Percentiles rank a stretch among this genome's conserved stretches.
These are phyloP conservation scores for Meteorus colon DNA, from an alignment of 2,888 invertebrate genomes.

Conservation along the genomic window DNA sequence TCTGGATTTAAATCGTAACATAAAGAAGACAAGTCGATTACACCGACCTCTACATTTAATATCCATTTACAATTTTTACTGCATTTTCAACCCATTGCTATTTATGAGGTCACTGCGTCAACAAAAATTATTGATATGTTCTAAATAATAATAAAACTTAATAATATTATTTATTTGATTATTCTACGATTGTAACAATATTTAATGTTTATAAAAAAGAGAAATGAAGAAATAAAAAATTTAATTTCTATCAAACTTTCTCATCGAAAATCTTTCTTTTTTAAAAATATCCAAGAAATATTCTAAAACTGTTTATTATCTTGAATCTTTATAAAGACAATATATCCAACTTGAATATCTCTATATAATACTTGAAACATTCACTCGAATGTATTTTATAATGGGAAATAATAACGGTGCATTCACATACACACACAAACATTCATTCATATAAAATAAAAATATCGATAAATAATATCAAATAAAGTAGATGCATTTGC, in stretches of 20 bases:
- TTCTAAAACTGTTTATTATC: conserved; percentile 10
- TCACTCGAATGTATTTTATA: conserved; percentile 1
- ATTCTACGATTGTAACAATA: too few species aligned
- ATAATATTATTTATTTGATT: too few species aligned
- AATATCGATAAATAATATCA: not conserved
- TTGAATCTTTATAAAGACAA: conserved; percentile 21
- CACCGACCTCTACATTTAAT: conserved; percentile 21
- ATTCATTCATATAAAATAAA: not conserved
- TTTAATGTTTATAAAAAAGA: not conserved
- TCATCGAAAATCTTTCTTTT: conserved; percentile 8
- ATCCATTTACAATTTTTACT: conserved; percentile 40
- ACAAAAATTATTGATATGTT: not conserved
- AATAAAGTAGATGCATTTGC: not conserved
- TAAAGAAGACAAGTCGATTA: conserved; percentile 53
- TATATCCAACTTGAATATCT: conserved; percentile 12
- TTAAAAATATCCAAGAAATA: not conserved
- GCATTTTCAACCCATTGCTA: conserved; percentile 55
- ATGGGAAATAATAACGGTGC: not conserved
- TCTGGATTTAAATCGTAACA: conserved; percentile 37
- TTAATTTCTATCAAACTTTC: conserved; percentile 37
- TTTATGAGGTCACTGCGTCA: conserved; percentile 52
- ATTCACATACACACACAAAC: not conserved
- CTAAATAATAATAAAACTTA: not conserved
- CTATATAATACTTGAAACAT: not conserved
- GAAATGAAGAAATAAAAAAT: not conserved